Base-by-base conservation (phyloP, 2,888 invertebrate species). In the Achlya flavicornis region DNA sequence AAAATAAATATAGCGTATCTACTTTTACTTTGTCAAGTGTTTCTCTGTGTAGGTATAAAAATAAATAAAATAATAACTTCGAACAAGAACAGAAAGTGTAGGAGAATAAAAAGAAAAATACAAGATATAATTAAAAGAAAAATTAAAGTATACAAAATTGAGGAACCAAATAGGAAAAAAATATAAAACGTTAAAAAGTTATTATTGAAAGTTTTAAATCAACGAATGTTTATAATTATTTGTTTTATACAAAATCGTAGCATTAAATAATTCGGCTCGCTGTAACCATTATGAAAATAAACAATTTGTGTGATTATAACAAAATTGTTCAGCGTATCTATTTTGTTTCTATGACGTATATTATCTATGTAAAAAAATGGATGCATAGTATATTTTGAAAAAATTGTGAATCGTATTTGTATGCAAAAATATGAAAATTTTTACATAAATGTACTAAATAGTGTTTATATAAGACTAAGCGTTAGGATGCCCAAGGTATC, bases 41-140 rank as follows among this genome's bases (percentile, higher is more conserved):
- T 93, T 92, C 93, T 93, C 93, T 94, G 93, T 93, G 91, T 92
- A 90, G 90, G 92, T 91, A 85, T 84, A 83, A 85, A 91, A 88
- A 82, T 81, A 84, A 85, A 63, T 41, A 41, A 41, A 60, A 60
- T n/a, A 35, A 59, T 35, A 41, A 41, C 70, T 78, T 86, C 73
- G 85, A 86, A 89, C 76, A 78, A 85, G 77, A 92, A 92, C 86
- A 82, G 87, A 92, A 38, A 92, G 88, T 83, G 90, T 83, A 88
- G 89, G 90, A 92, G 85, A 89, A 83, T 86, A 80, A 86, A 84
- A 82, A 71, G 69, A 79, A 84, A 73, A 79, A 33, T 79, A 70
- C 74, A 79, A 74, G 78, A 76, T 74, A 77, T 69, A 76, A 70
- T 75, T 76, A 74, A 76, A 81, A 75, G 77, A 75, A 77, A 81